phyloP scores from a whole-genome alignment of 2,113 vertebrate genomes.

The Ginglymostoma cirratum region DNA sequence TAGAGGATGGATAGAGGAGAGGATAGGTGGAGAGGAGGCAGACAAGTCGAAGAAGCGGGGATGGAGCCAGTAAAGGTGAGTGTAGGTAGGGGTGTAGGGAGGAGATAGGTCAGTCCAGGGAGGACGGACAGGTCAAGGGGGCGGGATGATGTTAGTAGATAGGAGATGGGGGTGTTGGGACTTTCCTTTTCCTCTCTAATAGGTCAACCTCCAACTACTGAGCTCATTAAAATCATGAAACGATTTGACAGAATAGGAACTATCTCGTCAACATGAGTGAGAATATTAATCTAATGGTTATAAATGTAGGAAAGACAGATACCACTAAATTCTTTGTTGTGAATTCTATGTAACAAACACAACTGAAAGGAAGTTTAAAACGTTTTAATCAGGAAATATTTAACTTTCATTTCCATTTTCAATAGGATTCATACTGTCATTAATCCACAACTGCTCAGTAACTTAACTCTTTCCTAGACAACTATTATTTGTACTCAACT shows the following conservation, averaged over 20 bases:
- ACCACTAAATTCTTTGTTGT: not conserved
- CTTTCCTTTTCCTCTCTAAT: not conserved
- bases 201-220: too few relatives aligned
- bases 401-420: not conserved
- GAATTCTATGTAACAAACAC: not conserved
- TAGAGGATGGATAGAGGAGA: too few relatives aligned
- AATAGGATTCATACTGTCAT: too few relatives aligned
- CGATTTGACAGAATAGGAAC: not conserved
- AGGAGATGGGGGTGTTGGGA: too few relatives aligned
- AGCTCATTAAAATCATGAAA: not conserved
- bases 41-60: too few relatives aligned
- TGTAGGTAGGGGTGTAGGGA: too few relatives aligned
- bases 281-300: not conserved
- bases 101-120: too few relatives aligned
- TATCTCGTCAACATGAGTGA: not conserved
- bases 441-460: not conserved
- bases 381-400: too few relatives aligned
- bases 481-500: not conserved
- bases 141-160: too few relatives aligned
- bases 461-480: not conserved
- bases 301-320: not conserved
- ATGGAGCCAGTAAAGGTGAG: too few relatives aligned
- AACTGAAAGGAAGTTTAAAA: not conserved
- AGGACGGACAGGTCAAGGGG: too few relatives aligned
- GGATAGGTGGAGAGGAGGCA: too few relatives aligned